These are phyloP conservation scores for Toxotes jaculatrix DNA, from an alignment of 2,113 vertebrate genomes.

Conservation along the genomic window DNA sequence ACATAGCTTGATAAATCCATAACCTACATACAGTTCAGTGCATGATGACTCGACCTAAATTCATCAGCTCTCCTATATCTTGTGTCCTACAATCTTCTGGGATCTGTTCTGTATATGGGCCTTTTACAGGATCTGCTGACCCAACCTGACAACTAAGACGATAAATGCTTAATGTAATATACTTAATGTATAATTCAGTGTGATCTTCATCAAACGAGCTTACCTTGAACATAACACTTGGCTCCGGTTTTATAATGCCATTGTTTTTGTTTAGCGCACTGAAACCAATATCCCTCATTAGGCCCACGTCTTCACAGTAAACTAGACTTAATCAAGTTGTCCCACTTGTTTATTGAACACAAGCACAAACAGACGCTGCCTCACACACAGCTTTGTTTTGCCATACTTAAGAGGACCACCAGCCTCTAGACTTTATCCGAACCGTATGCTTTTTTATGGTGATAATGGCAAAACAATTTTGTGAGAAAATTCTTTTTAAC, in stretches of 20 bases:
- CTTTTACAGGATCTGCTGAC: background rate
- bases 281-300: constrained; percentile 67
- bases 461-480: background rate
- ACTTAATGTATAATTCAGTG: constrained; percentile 47
- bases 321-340: constrained; percentile 68
- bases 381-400: constrained; percentile 28
- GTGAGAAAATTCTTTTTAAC: constrained; percentile 7
- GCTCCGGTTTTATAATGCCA: constrained; percentile 38
- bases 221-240: constrained; percentile 25
- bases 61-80: background rate
- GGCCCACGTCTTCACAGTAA: constrained; percentile 51
- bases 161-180: constrained; percentile 40
- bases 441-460: background rate
- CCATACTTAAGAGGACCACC: background rate
- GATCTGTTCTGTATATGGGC: background rate
- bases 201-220: constrained; percentile 44
- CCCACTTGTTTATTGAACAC: constrained; percentile 55
- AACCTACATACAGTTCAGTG: constrained; percentile 16
- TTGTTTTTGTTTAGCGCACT: constrained; percentile 57
- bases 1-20: constrained; percentile 37
- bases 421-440: background rate
- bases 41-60: constrained; percentile 37
- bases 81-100: background rate
- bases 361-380: constrained; percentile 43
- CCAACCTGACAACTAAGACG: background rate